A percentile compares a stretch with the other conserved stretches of the same genome.
Evolutionary conservation across 2,888 invertebrate genomes (phyloP).

Genomic region (Epiblema foenella): DNA sequence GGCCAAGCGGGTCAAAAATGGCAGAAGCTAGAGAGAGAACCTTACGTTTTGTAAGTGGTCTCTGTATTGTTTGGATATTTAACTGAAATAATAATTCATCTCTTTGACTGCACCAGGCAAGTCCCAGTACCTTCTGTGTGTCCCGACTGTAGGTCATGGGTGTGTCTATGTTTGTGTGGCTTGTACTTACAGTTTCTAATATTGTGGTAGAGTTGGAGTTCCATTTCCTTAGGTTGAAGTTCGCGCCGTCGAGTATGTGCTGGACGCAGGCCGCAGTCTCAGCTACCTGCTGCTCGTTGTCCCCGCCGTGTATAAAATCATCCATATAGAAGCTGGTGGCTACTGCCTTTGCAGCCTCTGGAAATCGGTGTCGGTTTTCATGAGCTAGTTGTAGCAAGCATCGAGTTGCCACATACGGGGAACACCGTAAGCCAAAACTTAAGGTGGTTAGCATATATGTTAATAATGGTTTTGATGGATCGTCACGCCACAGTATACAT

Average conservation of each 20-base stretch:
- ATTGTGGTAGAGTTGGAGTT: slow-evolving; percentile 35
- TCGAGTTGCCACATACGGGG: slow-evolving; percentile 43
- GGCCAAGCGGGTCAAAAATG: slow-evolving; percentile 9
- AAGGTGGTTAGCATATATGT: slow-evolving; percentile 3
- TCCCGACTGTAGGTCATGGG: background rate
- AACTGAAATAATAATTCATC: background rate
- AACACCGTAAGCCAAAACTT: slow-evolving; percentile 43
- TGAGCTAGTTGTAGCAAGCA: slow-evolving; percentile 41
- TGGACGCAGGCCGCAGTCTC: slow-evolving; percentile 2
- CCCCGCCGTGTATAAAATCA: slow-evolving; percentile 5
- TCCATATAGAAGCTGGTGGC: slow-evolving; percentile 8
- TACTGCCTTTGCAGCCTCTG: background rate
- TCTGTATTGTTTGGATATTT: slow-evolving; percentile 1
- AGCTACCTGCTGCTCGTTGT: slow-evolving; percentile 6
- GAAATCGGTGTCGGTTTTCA: slow-evolving; percentile 17
- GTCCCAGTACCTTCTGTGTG: slow-evolving; percentile 11
- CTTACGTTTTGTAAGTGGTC: slow-evolving; percentile 9
- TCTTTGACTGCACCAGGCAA: slow-evolving; percentile 12
- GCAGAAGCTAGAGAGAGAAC: slow-evolving; percentile 6
- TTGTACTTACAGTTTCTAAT: slow-evolving; percentile 9
- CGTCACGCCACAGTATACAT: slow-evolving; percentile 41
- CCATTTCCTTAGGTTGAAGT: slow-evolving; percentile 39
- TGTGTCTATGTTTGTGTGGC: background rate
- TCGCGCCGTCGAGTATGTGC: slow-evolving; percentile 21
- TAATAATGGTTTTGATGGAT: slow-evolving; percentile 17